These are phyloP conservation scores for Ormyrus rosae DNA, from an alignment of 2,888 invertebrate genomes.

Conservation along the genomic window DNA sequence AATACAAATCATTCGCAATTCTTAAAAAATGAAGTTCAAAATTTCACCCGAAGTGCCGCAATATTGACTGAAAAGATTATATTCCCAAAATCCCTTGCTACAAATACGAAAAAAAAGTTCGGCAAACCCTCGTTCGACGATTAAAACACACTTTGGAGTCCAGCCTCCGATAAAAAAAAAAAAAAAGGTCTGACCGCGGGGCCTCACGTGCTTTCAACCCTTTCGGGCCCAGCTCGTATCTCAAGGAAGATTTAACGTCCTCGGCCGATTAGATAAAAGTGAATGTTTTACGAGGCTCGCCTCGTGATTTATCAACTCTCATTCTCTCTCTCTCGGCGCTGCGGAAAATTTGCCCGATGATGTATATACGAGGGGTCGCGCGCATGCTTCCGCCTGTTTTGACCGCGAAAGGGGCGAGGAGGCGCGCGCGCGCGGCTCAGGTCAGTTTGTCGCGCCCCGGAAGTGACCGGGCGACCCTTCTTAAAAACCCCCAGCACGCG, in stretches of 20 bases:
- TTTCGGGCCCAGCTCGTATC: neutral
- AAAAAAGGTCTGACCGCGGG: neutral
- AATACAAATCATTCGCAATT: neutral
- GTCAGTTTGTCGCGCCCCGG: slow-evolving; percentile 71
- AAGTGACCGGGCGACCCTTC: slow-evolving; percentile 53
- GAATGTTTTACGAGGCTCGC: slow-evolving; percentile 41
- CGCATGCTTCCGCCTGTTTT: slow-evolving; percentile 76
- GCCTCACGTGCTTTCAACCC: neutral
- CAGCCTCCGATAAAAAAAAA: neutral
- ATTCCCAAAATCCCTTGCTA: neutral
- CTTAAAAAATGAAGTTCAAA: neutral
- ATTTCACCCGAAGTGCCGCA: neutral
- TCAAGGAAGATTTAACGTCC: slow-evolving; percentile 43
- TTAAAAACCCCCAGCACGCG: slow-evolving; percentile 5
- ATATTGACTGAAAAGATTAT: neutral
- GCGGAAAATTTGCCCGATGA: slow-evolving; percentile 49
- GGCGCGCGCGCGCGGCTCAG: slow-evolving; percentile 71
- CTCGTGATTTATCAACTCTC: slow-evolving; percentile 53
- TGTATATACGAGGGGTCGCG: slow-evolving; percentile 71
- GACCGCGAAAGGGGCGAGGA: slow-evolving; percentile 74
- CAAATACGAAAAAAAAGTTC: neutral
- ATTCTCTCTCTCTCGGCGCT: slow-evolving; percentile 59
- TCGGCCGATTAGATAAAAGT: slow-evolving; percentile 49
- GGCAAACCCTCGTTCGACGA: neutral
- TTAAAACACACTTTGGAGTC: slow-evolving; percentile 47